phyloP scores from a whole-genome alignment of 2,888 invertebrate species.

The Xylocampa areola region DNA sequence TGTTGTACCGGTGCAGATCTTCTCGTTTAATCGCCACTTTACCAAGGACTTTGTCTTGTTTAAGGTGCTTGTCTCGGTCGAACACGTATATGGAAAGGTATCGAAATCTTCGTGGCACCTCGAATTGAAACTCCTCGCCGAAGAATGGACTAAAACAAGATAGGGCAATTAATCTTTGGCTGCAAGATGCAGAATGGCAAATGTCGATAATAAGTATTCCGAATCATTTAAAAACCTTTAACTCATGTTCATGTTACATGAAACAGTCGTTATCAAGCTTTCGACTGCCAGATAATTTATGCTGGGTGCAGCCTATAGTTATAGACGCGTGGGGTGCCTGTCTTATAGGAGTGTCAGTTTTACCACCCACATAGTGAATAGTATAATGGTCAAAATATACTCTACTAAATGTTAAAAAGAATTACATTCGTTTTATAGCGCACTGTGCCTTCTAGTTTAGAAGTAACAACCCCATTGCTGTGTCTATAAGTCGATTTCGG shows the following conservation, averaged over 20 bases:
- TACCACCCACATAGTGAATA: constrained; percentile 63
- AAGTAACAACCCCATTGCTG: no score
- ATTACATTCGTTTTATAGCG: no score
- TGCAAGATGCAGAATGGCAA: constrained; percentile 21
- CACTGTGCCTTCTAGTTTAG: no score
- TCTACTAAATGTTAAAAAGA: constrained; percentile 6
- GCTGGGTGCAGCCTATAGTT: constrained; percentile 60
- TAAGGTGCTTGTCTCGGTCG: constrained; percentile 95
- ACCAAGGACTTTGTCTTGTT: constrained; percentile 95
- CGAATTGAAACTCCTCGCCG: constrained; percentile 97
- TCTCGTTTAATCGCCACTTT: constrained; percentile 96
- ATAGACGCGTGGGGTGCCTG: constrained; percentile 67
- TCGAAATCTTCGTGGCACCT: constrained; percentile 96
- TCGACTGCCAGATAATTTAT: constrained; percentile 69
- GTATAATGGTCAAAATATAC: constrained; percentile 18
- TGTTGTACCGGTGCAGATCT: constrained; percentile 95
- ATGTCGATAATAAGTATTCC: constrained; percentile 43
- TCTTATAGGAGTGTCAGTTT: constrained; percentile 63
- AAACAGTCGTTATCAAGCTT: constrained; percentile 70
- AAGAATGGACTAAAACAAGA: constrained; percentile 94
- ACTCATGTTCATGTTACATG: constrained; percentile 66
- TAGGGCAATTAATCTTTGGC: constrained; percentile 24
- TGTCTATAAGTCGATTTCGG: no score
- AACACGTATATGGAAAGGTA: constrained; percentile 96
- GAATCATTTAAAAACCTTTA: constrained; percentile 58